phyloP scores from a whole-genome alignment of 2,888 invertebrate species.

The Scaeva pyrastri region DNA sequence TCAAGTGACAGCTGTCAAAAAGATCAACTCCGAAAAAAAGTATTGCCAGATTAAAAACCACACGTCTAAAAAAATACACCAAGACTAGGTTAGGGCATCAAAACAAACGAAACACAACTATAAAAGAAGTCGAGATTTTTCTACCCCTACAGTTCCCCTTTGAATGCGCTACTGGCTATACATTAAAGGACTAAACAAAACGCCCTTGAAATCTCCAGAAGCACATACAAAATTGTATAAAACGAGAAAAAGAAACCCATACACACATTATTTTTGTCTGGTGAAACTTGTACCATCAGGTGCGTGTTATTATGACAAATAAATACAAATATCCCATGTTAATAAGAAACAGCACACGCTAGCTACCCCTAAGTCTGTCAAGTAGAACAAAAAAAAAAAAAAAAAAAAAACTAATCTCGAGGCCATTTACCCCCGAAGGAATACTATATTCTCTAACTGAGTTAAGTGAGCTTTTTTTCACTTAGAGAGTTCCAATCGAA shows the following conservation, averaged over 20 bases:
- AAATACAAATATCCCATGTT: background rate
- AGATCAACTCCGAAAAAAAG: too few species aligned
- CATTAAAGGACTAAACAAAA: background rate
- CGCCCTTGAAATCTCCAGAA: background rate
- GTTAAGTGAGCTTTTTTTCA: background rate
- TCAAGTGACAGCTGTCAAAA: too few species aligned
- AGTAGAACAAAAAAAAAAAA: background rate
- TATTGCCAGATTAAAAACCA: too few species aligned
- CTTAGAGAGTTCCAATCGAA: background rate
- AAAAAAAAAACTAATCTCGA: background rate
- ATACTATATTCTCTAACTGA: too few species aligned
- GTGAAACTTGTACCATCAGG: constrained; percentile 12
- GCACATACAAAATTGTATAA: background rate
- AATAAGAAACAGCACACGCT: background rate
- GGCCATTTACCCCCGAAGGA: background rate
- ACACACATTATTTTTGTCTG: background rate
- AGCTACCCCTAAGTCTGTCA: background rate
- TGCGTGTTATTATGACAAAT: constrained; percentile 10
- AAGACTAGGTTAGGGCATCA: too few species aligned
- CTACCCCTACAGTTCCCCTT: too few species aligned
- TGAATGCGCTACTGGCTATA: too few species aligned
- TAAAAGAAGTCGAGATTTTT: too few species aligned
- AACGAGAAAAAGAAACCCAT: background rate
- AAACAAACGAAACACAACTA: too few species aligned
- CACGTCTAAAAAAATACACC: too few species aligned